Percentiles rank a stretch among this genome's conserved stretches.
phyloP scores from a whole-genome alignment of 2,113 vertebrate genomes.

The Talpa occidentalis region DNA sequence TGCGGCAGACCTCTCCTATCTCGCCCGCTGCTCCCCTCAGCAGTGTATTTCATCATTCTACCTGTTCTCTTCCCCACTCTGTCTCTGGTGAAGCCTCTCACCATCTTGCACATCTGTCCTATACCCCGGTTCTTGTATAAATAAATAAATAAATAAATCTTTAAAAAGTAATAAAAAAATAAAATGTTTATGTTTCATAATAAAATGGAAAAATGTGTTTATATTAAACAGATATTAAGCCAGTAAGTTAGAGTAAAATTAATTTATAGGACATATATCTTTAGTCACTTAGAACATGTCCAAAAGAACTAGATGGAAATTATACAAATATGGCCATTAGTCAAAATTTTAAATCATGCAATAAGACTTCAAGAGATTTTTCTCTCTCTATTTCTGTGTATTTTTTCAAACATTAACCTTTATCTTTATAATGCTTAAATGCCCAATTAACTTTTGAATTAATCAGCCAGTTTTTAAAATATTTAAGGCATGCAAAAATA shows the following conservation, averaged over 20 bases:
- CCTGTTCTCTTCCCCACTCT: too few species aligned
- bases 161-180: too few species aligned
- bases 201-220: neutral
- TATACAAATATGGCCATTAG: neutral
- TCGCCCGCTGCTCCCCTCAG: too few species aligned
- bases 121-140: too few species aligned
- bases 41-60: too few species aligned
- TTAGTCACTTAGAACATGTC: neutral
- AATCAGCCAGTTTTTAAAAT: neutral
- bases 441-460: neutral
- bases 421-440: neutral
- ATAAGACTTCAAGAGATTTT: neutral
- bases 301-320: neutral
- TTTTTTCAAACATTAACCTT: neutral
- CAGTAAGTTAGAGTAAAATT: conserved; percentile 18
- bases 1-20: too few species aligned
- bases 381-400: neutral
- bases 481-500: neutral
- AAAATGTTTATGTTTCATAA: neutral
- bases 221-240: neutral
- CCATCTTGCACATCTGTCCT: too few species aligned
- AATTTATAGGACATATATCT: neutral
- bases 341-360: neutral
- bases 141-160: too few species aligned
- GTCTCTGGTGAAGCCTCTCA: too few species aligned